A percentile compares a stretch with the other conserved stretches of the same genome.
Evolutionary conservation across 2,888 invertebrate genomes (phyloP).

Genomic region (Schizotus pectinicornis): DNA sequence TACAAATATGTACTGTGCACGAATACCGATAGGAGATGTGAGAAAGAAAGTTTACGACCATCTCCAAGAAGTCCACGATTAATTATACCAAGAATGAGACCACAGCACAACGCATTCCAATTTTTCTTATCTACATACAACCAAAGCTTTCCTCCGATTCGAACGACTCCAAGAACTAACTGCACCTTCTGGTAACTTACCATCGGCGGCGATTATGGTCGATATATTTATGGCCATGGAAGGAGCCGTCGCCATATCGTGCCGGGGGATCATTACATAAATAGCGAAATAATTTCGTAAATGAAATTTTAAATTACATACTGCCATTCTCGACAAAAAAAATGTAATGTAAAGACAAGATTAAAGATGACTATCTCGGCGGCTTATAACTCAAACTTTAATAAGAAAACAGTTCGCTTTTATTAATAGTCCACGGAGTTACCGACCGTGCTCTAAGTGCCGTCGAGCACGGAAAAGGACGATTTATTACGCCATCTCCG

Average conservation of each 20-base stretch:
- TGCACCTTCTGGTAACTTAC: no score
- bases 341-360: conserved; percentile 56
- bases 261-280: conserved; percentile 51
- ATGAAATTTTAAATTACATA: conserved; percentile 57
- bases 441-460: conserved; percentile 51
- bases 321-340: conserved; percentile 43
- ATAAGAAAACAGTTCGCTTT: conserved; percentile 57
- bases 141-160: no score
- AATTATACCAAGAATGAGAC: conserved; percentile 8
- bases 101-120: conserved; percentile 8
- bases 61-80: conserved; percentile 20
- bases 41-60: conserved; percentile 8
- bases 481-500: conserved; percentile 45
- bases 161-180: no score
- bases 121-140: conserved; percentile 1
- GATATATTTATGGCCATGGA: conserved; percentile 20
- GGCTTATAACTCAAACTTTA: conserved; percentile 58
- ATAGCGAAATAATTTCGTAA: conserved; percentile 53
- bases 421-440: conserved; percentile 53
- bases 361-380: conserved; percentile 58
- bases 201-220: no score
- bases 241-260: conserved; percentile 41
- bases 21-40: conserved; percentile 2
- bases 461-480: conserved; percentile 51
- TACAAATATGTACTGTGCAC: conserved; percentile 32